Percentiles rank a stretch among this genome's conserved stretches.
phyloP scores from a whole-genome alignment of 2,888 invertebrate genomes.

The Netelia melanura region DNA sequence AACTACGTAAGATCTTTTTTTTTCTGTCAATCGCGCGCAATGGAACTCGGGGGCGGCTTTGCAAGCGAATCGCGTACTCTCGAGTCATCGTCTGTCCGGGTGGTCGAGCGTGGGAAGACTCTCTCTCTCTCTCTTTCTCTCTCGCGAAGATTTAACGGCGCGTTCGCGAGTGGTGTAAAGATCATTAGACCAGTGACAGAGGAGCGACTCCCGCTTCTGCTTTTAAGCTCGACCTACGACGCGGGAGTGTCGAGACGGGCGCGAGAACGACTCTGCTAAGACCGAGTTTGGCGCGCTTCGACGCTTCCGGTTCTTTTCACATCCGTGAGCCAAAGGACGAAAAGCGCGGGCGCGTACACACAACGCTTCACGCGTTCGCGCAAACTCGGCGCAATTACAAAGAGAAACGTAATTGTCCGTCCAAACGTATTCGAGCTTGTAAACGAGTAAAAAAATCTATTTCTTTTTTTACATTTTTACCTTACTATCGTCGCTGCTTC shows the following conservation, averaged over 20 bases:
- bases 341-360: conserved; percentile 40
- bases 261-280: conserved; percentile 1
- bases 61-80: conserved; percentile 71
- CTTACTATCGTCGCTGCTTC: too few species aligned
- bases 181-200: conserved; percentile 71
- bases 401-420: too few species aligned
- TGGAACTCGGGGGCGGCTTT: conserved; percentile 20
- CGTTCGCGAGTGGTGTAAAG: conserved; percentile 73
- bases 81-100: conserved; percentile 74
- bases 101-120: conserved; percentile 72
- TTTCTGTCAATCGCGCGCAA: background rate
- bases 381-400: conserved; percentile 5
- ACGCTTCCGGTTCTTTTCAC: conserved; percentile 65
- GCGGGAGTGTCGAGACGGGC: background rate
- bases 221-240: conserved; percentile 45
- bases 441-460: too few species aligned
- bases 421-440: too few species aligned
- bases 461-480: too few species aligned
- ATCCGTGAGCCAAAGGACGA: conserved; percentile 19
- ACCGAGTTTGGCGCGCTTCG: conserved; percentile 75
- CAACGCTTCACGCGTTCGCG: background rate
- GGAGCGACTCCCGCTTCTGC: conserved; percentile 55
- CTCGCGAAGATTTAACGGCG: conserved; percentile 67
- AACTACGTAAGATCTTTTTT: conserved; percentile 10
- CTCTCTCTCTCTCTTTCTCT: conserved; percentile 42